phyloP scores from a whole-genome alignment of 2,797 vertebrate species.

The Siniperca scherzeri region DNA sequence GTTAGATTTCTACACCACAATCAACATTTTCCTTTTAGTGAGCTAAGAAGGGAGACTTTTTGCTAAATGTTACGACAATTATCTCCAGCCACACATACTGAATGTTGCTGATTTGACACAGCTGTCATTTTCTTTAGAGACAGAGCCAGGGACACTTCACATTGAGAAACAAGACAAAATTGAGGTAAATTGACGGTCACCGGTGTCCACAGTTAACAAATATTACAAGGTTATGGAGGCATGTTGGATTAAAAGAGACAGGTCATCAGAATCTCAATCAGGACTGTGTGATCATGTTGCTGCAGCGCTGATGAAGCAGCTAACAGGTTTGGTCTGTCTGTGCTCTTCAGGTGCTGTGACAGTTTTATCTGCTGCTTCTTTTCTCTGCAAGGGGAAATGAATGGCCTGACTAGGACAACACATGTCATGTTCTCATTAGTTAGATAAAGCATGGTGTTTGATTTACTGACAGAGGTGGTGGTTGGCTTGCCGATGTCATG shows the following conservation, averaged over 20 bases:
- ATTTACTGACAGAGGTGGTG: conserved; percentile 40
- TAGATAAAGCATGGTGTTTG: conserved; percentile 59
- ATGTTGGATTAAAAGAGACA: conserved; percentile 67
- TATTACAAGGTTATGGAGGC: conserved; percentile 46
- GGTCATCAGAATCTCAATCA: conserved; percentile 67
- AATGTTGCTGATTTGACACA: conserved; percentile 50
- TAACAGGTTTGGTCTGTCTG: conserved; percentile 46
- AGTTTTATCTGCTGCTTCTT: conserved; percentile 65
- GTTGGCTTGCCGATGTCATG: conserved; percentile 16
- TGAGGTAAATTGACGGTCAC: conserved; percentile 55
- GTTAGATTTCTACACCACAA: conserved; percentile 40
- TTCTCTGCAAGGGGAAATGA: conserved; percentile 54
- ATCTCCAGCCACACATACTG: conserved; percentile 29
- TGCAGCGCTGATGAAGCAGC: conserved; percentile 45
- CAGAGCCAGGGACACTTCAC: conserved; percentile 15
- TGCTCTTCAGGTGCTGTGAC: conserved; percentile 43
- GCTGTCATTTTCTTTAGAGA: conserved; percentile 44
- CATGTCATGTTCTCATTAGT: conserved; percentile 66
- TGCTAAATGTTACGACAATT: conserved; percentile 54
- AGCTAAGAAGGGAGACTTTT: conserved; percentile 52
- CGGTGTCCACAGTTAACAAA: conserved; percentile 46
- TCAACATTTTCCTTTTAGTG: conserved; percentile 38
- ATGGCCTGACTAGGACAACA: conserved; percentile 51
- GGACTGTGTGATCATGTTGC: conserved; percentile 36
- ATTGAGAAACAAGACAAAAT: conserved; percentile 45